Evolutionary conservation across 2,888 invertebrate genomes (phyloP), one percentile per base, ranked within the genome.

Genomic region (Eucera pruinosa): DNA sequence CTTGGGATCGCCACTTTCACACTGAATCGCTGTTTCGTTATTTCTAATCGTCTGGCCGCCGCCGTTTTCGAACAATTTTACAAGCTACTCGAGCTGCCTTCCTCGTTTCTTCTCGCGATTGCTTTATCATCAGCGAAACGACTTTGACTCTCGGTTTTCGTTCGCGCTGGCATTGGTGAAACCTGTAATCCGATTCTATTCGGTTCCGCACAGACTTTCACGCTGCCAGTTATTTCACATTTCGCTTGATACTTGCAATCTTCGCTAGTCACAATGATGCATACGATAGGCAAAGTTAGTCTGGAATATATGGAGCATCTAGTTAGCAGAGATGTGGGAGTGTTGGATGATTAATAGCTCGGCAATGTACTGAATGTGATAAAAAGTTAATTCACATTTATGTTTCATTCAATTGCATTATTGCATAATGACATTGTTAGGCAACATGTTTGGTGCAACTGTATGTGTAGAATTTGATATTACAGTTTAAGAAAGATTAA

Each of bases 191-290:
- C 43, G 48, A 20, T 55, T 15, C 30, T 30, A 57, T 70, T 30
- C 30, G 41, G 30, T 30, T n/a, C 20, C 27, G 41, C 25, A 57
- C 50, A 18, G 18, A 71, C 71, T 71, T 71, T 71, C 71, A 71
- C 71, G 66, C 39, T 27, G 54, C 30, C 30, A 39, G 39, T 55
- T 41, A 65, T 70, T 36, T 57, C 65, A 18, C 64, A 27, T 39
- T 11, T 45, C 41, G 25, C 18, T 15, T 0, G 33, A 15, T 43
- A 27, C 18, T 43, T 13, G 50, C 48, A 30, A 52, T 60, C 33
- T 33, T 20, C 41, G 23, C 50, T 36, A 18, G 5, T 18, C 30
- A 6, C 6, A 30, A 30, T 6, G 30, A 30, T 6, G 2, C 30
- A 30, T 30, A 2, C 36, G 36, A 6, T 36, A 11, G 2, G 36